Conservation (phyloP, 2,113 vertebrate species). For the Lycaon pictus region DNA sequence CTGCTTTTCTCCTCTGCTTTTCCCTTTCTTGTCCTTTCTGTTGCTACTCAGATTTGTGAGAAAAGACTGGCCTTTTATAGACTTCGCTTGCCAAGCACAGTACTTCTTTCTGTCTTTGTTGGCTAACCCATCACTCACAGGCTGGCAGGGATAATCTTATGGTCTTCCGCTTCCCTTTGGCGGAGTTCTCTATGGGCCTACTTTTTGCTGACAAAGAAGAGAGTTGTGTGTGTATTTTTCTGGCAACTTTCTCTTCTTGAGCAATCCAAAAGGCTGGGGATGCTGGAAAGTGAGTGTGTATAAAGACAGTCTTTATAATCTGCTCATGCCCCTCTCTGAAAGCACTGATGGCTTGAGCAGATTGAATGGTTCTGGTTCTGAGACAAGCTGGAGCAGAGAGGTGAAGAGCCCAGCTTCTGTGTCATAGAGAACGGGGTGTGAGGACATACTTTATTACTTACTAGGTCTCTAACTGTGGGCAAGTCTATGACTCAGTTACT, state of each 20-base stretch:
- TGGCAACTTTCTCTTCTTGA: conserved; percentile 65
- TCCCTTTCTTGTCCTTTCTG: conserved; percentile 57
- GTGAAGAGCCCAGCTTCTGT: neutral
- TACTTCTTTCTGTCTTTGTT: conserved; percentile 62
- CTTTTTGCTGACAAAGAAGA: conserved; percentile 65
- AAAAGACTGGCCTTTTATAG: conserved; percentile 65
- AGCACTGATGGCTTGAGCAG: neutral
- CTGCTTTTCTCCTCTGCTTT: conserved; percentile 3
- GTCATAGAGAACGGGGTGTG: neutral
- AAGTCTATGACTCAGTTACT: neutral
- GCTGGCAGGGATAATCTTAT: neutral
- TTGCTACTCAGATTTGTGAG: conserved; percentile 39
- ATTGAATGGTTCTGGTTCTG: conserved; percentile 40
- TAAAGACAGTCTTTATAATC: conserved; percentile 37
- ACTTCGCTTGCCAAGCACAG: conserved; percentile 52
- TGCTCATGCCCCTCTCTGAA: neutral
- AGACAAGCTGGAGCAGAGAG: neutral
- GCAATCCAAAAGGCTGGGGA: conserved; percentile 3
- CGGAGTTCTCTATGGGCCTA: conserved; percentile 11
- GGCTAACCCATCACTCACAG: conserved; percentile 30
- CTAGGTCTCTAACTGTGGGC: neutral
- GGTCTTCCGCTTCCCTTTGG: conserved; percentile 68
- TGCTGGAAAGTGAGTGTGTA: conserved; percentile 36
- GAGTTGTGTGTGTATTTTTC: conserved; percentile 49
- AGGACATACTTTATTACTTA: neutral